Evolutionary conservation across 2,113 vertebrate species (phyloP).

Genomic region (Poecile atricapillus): DNA sequence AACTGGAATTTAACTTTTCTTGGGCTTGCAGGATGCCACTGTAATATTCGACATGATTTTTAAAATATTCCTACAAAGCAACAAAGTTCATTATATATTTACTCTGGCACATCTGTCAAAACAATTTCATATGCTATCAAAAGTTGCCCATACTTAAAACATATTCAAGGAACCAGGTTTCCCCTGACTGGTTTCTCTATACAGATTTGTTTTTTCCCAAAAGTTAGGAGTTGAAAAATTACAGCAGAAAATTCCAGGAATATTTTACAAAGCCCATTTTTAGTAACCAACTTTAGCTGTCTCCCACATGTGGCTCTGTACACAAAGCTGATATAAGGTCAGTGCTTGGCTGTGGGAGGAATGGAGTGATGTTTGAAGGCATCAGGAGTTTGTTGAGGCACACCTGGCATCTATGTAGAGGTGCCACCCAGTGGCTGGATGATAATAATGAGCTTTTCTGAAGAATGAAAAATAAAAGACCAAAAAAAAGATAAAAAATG

Average conservation of each 20-base stretch:
- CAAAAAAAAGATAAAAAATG: rapidly evolving
- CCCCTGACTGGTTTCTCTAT: neutral
- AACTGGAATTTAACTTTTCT: neutral
- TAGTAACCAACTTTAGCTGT: neutral
- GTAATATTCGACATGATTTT: neutral
- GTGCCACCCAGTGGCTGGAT: conserved; percentile 58
- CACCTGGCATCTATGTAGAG: neutral
- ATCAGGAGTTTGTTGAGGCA: neutral
- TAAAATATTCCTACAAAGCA: neutral
- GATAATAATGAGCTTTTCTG: neutral
- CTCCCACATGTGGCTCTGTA: neutral
- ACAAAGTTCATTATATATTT: neutral
- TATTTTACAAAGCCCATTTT: neutral
- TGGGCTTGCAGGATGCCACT: neutral
- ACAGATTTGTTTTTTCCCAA: neutral
- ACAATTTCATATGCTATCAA: neutral
- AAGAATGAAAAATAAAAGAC: neutral
- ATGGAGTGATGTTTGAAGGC: neutral
- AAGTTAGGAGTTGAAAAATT: neutral
- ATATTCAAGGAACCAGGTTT: neutral
- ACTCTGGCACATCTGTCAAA: neutral
- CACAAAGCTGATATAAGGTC: neutral
- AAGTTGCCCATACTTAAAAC: neutral
- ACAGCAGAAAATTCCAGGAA: neutral
- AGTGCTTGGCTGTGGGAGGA: neutral